Conservation (phyloP, 2,797 vertebrate species). For the Gallirallus australis region DNA sequence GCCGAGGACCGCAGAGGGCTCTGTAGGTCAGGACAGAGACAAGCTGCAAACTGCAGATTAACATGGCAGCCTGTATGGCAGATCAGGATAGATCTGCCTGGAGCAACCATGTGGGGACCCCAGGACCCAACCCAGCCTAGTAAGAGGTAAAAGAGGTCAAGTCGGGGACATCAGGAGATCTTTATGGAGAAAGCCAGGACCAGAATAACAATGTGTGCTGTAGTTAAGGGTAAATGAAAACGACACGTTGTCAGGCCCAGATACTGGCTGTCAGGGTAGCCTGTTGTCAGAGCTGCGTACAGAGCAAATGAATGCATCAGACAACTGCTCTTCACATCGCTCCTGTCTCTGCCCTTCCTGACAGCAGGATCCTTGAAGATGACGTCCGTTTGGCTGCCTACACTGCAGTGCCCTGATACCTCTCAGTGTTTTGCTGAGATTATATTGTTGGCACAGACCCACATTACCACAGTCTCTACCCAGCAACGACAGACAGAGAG, state of each 20-base stretch:
- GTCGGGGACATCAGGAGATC: neutral
- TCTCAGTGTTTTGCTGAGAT: conserved; percentile 4
- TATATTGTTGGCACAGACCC: neutral
- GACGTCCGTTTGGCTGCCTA: neutral
- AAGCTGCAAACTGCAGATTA: neutral
- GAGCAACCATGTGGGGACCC: neutral
- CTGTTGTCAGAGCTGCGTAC: neutral
- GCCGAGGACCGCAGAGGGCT: neutral
- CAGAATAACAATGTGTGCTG: neutral
- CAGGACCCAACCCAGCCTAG: neutral
- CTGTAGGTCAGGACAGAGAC: neutral
- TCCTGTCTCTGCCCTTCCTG: neutral
- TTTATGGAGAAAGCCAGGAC: neutral
- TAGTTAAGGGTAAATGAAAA: neutral
- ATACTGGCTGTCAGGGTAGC: neutral
- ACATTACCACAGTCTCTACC: neutral
- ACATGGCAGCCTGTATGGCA: neutral
- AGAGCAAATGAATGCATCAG: neutral
- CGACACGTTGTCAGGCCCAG: fast-evolving
- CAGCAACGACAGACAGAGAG: neutral
- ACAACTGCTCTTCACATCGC: neutral
- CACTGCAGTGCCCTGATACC: neutral
- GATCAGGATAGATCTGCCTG: neutral
- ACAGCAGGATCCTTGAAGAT: conserved; percentile 17
- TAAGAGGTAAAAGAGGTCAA: neutral